phyloP scores from a whole-genome alignment of 2,888 invertebrate species.

The Sphaerophoria taeniata region DNA sequence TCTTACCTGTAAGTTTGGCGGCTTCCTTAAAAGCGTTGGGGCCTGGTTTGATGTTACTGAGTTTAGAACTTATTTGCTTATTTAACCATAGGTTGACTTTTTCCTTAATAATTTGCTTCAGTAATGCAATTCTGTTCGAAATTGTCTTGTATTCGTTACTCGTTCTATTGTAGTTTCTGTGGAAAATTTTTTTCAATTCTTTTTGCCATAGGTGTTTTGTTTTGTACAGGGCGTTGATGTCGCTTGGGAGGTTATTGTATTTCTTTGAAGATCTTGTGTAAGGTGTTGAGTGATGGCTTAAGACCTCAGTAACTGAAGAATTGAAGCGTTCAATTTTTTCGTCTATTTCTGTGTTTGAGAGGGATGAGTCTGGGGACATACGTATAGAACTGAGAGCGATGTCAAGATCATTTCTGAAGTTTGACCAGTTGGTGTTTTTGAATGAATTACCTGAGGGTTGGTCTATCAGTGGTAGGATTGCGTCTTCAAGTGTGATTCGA shows the following conservation, averaged over 20 bases:
- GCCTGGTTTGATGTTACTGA: neutral
- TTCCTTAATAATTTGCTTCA: neutral
- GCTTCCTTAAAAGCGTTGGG: neutral
- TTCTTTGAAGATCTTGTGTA: neutral
- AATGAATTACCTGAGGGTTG: too few relatives aligned
- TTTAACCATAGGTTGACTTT: neutral
- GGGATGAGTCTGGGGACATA: too few relatives aligned
- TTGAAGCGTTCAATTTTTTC: neutral
- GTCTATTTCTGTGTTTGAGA: neutral
- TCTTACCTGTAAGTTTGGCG: neutral
- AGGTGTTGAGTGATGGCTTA: neutral
- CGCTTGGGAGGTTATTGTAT: neutral
- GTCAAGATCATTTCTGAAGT: too few relatives aligned
- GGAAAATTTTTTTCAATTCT: neutral
- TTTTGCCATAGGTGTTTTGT: neutral
- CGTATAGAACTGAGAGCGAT: too few relatives aligned
- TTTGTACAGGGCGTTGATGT: neutral
- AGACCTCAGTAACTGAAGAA: neutral
- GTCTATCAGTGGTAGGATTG: too few relatives aligned
- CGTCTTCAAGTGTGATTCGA: too few relatives aligned
- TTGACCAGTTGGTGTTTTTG: too few relatives aligned
- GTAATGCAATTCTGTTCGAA: neutral
- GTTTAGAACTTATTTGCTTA: neutral
- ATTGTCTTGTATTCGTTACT: neutral
- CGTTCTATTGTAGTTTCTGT: neutral